phyloP scores from a whole-genome alignment of 2,113 vertebrate genomes.

The Syngnathus scovelli region DNA sequence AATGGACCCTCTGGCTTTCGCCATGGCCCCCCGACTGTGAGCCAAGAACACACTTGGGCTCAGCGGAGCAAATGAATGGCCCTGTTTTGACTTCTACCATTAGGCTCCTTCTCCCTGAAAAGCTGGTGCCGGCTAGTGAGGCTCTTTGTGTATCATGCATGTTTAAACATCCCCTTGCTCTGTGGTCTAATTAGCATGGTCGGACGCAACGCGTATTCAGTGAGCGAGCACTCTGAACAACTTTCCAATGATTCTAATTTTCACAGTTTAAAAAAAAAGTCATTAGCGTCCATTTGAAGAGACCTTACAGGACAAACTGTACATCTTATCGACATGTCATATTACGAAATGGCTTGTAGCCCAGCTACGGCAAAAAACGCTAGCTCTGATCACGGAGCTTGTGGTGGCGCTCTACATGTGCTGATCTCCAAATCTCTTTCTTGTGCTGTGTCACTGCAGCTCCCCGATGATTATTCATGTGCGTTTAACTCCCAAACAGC shows the following conservation, averaged over 20 bases:
- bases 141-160: conserved; percentile 65
- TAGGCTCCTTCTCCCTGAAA: conserved; percentile 71
- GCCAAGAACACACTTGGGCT: conserved; percentile 98
- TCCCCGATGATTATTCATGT: conserved; percentile 67
- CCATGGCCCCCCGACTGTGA: conserved; percentile 62
- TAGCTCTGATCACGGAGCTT: conserved; percentile 46
- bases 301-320: conserved; percentile 2
- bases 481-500: conserved; percentile 67
- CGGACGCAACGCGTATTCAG: conserved; percentile 52
- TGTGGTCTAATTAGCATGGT: conserved; percentile 64
- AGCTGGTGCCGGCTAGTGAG: conserved; percentile 66
- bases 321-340: conserved; percentile 3
- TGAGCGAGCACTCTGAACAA: background rate
- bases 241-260: background rate
- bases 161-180: conserved; percentile 64
- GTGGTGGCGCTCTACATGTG: conserved; percentile 33
- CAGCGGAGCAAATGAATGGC: conserved; percentile 87
- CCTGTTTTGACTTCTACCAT: conserved; percentile 82
- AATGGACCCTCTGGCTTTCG: conserved; percentile 91
- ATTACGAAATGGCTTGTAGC: conserved; percentile 24
- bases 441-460: conserved; percentile 25
- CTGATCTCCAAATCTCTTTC: conserved; percentile 48
- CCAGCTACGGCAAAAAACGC: conserved; percentile 20
- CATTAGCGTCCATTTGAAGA: background rate
- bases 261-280: background rate